phyloP scores from a whole-genome alignment of 2,888 invertebrate genomes.

The Xylota sylvarum region DNA sequence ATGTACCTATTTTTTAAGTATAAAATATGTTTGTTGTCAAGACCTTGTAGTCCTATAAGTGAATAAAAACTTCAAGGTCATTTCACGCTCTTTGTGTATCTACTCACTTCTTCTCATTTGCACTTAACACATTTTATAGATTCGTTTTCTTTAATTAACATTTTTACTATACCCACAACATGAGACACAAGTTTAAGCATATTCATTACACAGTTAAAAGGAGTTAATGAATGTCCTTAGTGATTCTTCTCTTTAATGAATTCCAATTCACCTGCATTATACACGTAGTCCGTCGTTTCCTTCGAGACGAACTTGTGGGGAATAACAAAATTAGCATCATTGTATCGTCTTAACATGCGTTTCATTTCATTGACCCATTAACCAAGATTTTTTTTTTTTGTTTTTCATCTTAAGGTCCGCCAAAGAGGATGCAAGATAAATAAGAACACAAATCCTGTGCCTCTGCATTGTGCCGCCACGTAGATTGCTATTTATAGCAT shows the following conservation, averaged over 20 bases:
- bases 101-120: background rate
- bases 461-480: background rate
- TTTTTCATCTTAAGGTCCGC: background rate
- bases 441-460: background rate
- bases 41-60: too few relatives aligned
- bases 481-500: background rate
- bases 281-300: background rate
- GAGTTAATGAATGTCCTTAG: background rate
- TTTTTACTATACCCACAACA: background rate
- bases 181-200: background rate
- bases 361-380: constrained; percentile 34
- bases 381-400: background rate
- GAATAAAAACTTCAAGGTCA: background rate
- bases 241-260: background rate
- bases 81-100: background rate
- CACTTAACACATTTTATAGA: constrained; percentile 10
- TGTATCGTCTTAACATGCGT: background rate
- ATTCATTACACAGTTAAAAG: background rate
- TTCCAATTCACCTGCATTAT: background rate
- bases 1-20: too few relatives aligned
- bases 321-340: background rate
- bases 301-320: background rate
- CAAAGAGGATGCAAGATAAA: background rate
- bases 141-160: constrained; percentile 20
- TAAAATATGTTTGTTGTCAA: too few relatives aligned